A percentile compares a stretch with the other conserved stretches of the same genome.
These are phyloP conservation scores for Amia ocellicauda DNA, from an alignment of 2,113 vertebrate species.

Conservation along the genomic window DNA sequence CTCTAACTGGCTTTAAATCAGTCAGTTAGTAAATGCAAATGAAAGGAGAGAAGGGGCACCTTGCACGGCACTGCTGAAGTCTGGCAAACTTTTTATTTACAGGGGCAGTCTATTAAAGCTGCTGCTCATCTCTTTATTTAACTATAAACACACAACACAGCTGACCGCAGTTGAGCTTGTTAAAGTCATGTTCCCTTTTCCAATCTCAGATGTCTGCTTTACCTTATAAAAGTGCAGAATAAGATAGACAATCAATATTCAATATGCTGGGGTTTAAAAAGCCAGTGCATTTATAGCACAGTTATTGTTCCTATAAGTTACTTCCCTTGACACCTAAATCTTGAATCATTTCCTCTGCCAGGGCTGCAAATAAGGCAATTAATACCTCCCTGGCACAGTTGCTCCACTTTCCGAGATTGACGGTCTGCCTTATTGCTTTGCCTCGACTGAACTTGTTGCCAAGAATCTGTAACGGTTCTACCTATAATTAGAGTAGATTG, in stretches of 20 bases:
- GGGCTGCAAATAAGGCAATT: conserved; percentile 14
- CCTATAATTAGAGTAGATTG: conserved; percentile 65
- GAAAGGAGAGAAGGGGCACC: no score
- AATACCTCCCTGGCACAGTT: conserved; percentile 5
- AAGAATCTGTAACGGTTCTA: conserved; percentile 26
- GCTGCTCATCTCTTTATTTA: no score
- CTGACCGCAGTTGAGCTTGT: no score
- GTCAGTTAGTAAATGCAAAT: no score
- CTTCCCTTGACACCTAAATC: conserved; percentile 8
- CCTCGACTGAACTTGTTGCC: conserved; percentile 15
- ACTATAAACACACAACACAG: no score
- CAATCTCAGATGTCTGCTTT: neutral
- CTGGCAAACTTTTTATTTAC: no score
- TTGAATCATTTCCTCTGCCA: conserved; percentile 1
- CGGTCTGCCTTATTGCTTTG: neutral
- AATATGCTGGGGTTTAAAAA: neutral
- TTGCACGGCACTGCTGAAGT: no score
- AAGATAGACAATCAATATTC: conserved; percentile 1
- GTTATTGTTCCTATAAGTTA: conserved; percentile 3
- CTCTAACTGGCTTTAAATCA: no score
- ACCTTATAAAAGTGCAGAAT: neutral
- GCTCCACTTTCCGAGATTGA: conserved; percentile 11
- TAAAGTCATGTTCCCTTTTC: no score
- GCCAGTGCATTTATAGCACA: neutral
- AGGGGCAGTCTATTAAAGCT: no score